Evolutionary conservation across 2,888 invertebrate species (phyloP).

Genomic region (Drosophila ochracea): DNA sequence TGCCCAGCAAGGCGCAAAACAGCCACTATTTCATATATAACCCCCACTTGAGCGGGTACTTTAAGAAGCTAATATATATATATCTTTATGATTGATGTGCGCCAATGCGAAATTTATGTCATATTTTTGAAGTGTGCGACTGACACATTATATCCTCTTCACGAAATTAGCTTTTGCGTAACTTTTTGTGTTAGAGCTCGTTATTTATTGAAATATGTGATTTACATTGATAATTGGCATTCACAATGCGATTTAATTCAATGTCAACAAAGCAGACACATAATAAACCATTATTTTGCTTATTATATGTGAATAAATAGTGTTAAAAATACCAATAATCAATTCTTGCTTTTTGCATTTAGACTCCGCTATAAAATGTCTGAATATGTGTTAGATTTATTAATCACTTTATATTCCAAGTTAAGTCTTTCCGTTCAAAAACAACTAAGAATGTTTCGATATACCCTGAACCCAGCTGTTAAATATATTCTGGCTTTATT

Average conservation of each 20-base stretch:
- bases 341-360: neutral
- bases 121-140: neutral
- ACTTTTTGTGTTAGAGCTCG: constrained; percentile 5
- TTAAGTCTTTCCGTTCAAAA: neutral
- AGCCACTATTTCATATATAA: neutral
- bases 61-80: constrained; percentile 15
- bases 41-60: constrained; percentile 2
- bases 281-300: neutral
- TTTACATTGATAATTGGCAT: constrained; percentile 28
- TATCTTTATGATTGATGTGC: constrained; percentile 29
- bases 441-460: neutral
- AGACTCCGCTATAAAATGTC: neutral
- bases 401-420: neutral
- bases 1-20: neutral
- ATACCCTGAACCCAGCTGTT: neutral
- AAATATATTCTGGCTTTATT: neutral
- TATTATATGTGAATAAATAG: neutral
- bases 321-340: neutral
- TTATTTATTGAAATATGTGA: constrained; percentile 28
- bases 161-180: constrained; percentile 19
- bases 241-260: constrained; percentile 13
- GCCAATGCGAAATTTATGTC: constrained; percentile 27
- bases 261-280: neutral
- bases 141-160: constrained; percentile 9
- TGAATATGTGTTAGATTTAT: neutral